Evolutionary conservation across 1,140 invertebrate genomes (phyloP).

Genomic region (Drosophila micromelanica): DNA sequence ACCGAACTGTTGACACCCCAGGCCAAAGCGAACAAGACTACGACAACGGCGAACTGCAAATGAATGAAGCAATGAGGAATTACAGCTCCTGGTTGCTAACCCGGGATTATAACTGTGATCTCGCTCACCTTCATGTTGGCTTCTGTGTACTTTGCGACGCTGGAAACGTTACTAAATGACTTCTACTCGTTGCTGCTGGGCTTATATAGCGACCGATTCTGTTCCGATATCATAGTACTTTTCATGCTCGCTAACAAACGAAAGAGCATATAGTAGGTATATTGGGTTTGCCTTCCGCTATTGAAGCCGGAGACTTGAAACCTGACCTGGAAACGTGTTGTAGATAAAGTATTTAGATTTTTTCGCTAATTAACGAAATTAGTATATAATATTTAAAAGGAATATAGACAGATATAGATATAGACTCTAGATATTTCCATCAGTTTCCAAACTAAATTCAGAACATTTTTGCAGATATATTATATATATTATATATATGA

Average conservation of each 20-base stretch:
- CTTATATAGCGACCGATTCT: conserved; percentile 70
- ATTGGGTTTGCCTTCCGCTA: conserved; percentile 50
- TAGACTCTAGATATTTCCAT: too few species aligned
- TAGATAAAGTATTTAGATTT: too few species aligned
- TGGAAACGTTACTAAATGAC: conserved; percentile 81
- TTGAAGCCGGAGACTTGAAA: neutral
- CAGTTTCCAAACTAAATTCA: too few species aligned
- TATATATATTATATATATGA: too few species aligned
- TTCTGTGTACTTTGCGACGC: conserved; percentile 69
- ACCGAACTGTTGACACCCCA: conserved; percentile 73
- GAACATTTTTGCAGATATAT: too few species aligned
- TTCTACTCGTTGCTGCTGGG: conserved; percentile 38
- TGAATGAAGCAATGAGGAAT: neutral
- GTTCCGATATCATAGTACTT: conserved; percentile 23
- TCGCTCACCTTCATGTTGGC: conserved; percentile 83
- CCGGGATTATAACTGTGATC: neutral
- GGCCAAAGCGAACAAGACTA: conserved; percentile 84
- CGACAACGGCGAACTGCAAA: conserved; percentile 81
- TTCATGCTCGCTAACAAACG: too few species aligned
- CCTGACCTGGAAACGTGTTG: too few species aligned
- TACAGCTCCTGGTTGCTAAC: neutral
- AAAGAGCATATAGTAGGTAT: neutral
- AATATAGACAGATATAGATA: too few species aligned
- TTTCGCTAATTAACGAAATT: too few species aligned
- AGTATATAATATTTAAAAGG: too few species aligned